A percentile compares a stretch with the other conserved stretches of the same genome.
These are phyloP conservation scores for Oxygymnocypris stewartii DNA, from an alignment of 2,113 vertebrate species.

Conservation along the genomic window DNA sequence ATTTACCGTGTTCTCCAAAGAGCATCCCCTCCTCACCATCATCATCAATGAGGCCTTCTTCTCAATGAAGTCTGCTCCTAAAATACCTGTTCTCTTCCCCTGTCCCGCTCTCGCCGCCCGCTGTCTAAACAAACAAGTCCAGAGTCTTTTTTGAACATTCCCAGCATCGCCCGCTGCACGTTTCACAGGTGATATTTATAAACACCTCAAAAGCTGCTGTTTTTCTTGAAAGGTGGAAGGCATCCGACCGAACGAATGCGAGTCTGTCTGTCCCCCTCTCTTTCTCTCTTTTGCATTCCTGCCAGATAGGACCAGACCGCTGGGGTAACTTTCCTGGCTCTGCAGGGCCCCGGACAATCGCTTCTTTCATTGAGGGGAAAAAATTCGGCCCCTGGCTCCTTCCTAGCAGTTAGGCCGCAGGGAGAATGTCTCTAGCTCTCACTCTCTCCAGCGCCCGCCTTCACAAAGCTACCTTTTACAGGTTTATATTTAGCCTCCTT, in stretches of 20 bases:
- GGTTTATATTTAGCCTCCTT: slow-evolving; percentile 77
- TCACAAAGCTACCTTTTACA: slow-evolving; percentile 78
- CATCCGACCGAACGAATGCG: slow-evolving; percentile 17
- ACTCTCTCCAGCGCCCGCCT: slow-evolving; percentile 55
- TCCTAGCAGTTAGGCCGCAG: slow-evolving; percentile 60
- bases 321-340: slow-evolving; percentile 81
- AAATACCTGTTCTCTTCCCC: slow-evolving; percentile 50
- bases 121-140: slow-evolving; percentile 76
- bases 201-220: slow-evolving; percentile 49
- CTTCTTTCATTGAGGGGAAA: slow-evolving; percentile 76
- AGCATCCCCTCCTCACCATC: slow-evolving; percentile 28
- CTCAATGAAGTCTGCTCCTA: slow-evolving; percentile 51
- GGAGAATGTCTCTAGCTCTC: slow-evolving; percentile 56
- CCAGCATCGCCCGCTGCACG: slow-evolving; percentile 48
- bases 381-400: slow-evolving; percentile 70
- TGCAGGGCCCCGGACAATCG: slow-evolving; percentile 73
- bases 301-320: slow-evolving; percentile 73
- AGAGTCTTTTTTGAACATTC: slow-evolving; percentile 65
- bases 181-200: slow-evolving; percentile 58
- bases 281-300: slow-evolving; percentile 62
- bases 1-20: not conserved
- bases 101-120: slow-evolving; percentile 49
- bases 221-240: slow-evolving; percentile 42
- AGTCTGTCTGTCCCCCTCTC: slow-evolving; percentile 19
- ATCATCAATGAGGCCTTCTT: slow-evolving; percentile 51